Conservation (phyloP, 2,888 invertebrate genomes). For the Chrysodeixis includens region DNA sequence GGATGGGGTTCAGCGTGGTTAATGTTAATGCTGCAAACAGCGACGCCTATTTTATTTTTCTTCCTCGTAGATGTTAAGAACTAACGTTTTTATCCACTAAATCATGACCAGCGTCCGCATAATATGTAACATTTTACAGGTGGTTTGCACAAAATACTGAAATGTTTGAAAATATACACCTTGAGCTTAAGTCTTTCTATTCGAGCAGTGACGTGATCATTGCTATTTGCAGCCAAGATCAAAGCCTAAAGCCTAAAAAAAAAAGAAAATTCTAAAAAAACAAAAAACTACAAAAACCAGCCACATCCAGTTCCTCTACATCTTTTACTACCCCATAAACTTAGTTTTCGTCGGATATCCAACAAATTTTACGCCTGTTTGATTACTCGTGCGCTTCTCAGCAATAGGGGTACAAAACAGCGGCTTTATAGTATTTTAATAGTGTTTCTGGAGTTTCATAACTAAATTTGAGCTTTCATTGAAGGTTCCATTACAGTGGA, state of each 20-base stretch:
- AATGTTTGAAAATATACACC: too few relatives aligned
- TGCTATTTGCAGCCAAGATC: too few relatives aligned
- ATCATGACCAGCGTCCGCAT: too few relatives aligned
- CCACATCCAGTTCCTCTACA: conserved; percentile 59
- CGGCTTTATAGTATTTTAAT: conserved; percentile 47
- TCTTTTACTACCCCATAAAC: conserved; percentile 67
- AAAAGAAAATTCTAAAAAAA: too few relatives aligned
- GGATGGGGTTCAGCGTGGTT: conserved; percentile 55
- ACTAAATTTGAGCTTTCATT: conserved; percentile 36
- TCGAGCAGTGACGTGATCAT: too few relatives aligned
- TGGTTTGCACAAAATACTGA: too few relatives aligned
- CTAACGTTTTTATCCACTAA: too few relatives aligned
- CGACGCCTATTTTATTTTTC: too few relatives aligned
- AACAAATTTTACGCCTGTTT: conserved; percentile 81
- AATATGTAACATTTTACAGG: too few relatives aligned
- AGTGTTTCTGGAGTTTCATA: conserved; percentile 38
- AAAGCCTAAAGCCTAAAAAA: too few relatives aligned
- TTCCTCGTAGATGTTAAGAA: too few relatives aligned
- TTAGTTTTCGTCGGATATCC: conserved; percentile 77
- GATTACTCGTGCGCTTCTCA: conserved; percentile 68
- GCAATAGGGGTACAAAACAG: conserved; percentile 51
- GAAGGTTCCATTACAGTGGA: conserved; percentile 28
- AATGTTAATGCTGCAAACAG: background rate
- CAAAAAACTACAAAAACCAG: background rate
- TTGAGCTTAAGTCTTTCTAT: too few relatives aligned